Evolutionary conservation across 2,797 vertebrate genomes (phyloP).

Genomic region (Halcyon smyrnensis): DNA sequence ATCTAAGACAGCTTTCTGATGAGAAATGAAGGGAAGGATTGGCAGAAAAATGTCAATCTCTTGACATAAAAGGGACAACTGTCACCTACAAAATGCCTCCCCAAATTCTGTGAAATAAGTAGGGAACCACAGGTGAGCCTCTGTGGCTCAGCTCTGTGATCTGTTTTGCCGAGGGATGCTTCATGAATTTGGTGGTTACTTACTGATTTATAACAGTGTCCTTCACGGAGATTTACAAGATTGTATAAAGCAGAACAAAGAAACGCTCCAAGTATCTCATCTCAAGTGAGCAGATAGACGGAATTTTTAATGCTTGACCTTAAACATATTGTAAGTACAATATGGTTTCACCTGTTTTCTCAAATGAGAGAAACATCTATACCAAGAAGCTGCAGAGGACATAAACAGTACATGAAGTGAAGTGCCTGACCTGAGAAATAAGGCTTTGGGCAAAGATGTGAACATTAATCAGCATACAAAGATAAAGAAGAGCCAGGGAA

Average conservation of each 20-base stretch:
- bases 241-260: slow-evolving; percentile 21
- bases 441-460: slow-evolving; percentile 21
- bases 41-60: not conserved
- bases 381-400: not conserved
- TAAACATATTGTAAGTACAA: slow-evolving; percentile 31
- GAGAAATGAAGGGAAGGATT: not conserved
- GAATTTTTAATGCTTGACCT: slow-evolving; percentile 65
- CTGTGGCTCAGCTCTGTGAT: not conserved
- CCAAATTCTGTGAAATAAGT: not conserved
- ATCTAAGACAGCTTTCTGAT: not conserved
- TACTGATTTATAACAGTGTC: slow-evolving; percentile 14
- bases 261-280: slow-evolving; percentile 24
- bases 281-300: not conserved
- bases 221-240: slow-evolving; percentile 26
- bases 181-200: slow-evolving; percentile 35
- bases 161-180: not conserved
- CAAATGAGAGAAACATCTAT: slow-evolving; percentile 1
- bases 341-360: slow-evolving; percentile 41
- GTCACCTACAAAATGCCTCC: not conserved
- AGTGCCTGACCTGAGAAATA: slow-evolving; percentile 54
- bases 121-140: not conserved
- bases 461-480: slow-evolving; percentile 32
- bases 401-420: slow-evolving; percentile 34
- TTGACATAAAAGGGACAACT: not conserved
- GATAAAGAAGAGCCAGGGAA: slow-evolving; percentile 7